Evolutionary conservation across 1,140 invertebrate species (phyloP), one percentile per base, ranked within the genome.

Genomic region (Melipona quadrifasciata): DNA sequence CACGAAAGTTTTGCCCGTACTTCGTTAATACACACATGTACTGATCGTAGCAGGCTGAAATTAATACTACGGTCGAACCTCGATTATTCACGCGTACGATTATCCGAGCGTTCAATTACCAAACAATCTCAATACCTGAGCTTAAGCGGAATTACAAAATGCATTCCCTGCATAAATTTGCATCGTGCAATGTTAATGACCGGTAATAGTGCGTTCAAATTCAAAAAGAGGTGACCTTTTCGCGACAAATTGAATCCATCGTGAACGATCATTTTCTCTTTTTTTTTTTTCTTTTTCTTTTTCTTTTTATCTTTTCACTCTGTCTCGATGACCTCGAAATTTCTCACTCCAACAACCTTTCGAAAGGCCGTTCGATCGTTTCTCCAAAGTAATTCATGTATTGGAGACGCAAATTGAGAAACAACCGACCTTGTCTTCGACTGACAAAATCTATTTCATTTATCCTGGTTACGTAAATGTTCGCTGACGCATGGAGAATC

Each of bases 131-230:
- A 21, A 55, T 39, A 24, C 12, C n/a, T 47, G 31, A 19, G 34
- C n/a, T 77, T 47, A 47, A 77, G 10, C 39, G n/a, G 74, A 77
- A 77, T 77, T 77, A 77, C 57, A 64, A 64, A 77, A 64, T 58
- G 34, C 34, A 31, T 27, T 77, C 47, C 10, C 74, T n/a, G 57
- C 39, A 21, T 61, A 47, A 77, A 77, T 58, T 77, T 58, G 24
- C 34, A 61, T 47, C 16, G 16, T 4, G 1, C 34, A 39, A 21
- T 24, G 21, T 16, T 51, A 58, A 27, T 31, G 27, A 12, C 19
- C 10, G 21, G 19, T 24, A 27, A 24, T 74, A 58, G 12, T 51
- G 16, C 14, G n/a, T 19, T 17, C 1, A 39, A 53, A 72, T 72
- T 72, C 10, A 17, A 17, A 27, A 14, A 14, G 14, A 2, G 16